phyloP scores from a whole-genome alignment of 2,797 vertebrate genomes.

The Pangasius mekongensis region DNA sequence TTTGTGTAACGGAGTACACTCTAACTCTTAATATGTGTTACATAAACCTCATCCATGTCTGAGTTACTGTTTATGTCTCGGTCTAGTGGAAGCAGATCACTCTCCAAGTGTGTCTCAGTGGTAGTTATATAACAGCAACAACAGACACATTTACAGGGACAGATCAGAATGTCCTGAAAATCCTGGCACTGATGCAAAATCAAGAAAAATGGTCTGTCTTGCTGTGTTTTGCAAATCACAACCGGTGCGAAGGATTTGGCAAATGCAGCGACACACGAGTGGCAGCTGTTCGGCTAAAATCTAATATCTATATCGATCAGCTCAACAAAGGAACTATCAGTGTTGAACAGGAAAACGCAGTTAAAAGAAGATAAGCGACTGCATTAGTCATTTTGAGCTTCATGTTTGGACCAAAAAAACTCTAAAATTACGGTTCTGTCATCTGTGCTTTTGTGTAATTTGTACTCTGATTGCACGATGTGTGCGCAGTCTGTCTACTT shows the following conservation, averaged over 20 bases:
- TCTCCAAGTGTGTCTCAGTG: not conserved
- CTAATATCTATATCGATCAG: not conserved
- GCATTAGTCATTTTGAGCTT: not conserved
- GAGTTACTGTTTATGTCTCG: slow-evolving; percentile 11
- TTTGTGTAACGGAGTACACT: not conserved
- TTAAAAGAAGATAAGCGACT: not conserved
- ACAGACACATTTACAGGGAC: not conserved
- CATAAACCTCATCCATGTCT: slow-evolving; percentile 3
- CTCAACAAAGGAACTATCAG: not conserved
- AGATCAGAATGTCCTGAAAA: slow-evolving; percentile 1
- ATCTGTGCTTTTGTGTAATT: not conserved
- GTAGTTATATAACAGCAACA: slow-evolving; percentile 18
- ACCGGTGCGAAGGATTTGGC: not conserved
- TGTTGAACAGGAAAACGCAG: not conserved
- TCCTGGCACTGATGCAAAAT: not conserved
- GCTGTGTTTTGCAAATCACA: not conserved
- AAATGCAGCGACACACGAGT: not conserved
- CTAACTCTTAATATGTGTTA: slow-evolving; percentile 9
- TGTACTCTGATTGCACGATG: not conserved
- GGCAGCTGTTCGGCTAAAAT: not conserved
- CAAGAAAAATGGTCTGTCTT: not conserved
- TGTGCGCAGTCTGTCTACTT: not conserved
- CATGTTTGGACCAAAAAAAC: not conserved
- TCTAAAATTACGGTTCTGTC: not conserved
- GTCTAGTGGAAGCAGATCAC: not conserved